Base-by-base conservation (phyloP, 2,888 invertebrate species). In the Phoronis australis region DNA sequence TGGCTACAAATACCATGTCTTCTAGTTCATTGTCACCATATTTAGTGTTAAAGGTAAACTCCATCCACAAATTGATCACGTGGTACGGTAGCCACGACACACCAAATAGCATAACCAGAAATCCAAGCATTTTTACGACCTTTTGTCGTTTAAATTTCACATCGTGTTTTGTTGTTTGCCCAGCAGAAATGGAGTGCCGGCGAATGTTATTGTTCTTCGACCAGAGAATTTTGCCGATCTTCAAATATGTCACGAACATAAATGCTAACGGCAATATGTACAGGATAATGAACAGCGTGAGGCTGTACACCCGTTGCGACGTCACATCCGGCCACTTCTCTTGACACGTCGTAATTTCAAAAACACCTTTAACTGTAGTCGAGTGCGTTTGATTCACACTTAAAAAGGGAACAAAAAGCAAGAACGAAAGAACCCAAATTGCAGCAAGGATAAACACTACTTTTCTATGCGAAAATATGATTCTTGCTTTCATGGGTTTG, bases 31-130 rank as follows among this genome's bases (percentile, higher is more conserved):
- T 42, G 39, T 45, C n/a, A 35, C 9, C 4, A 46, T 46, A 9
- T 31, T 21, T n/a, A 18, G 21, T 20, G 12, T 20, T 48, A 6
- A 57, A 44, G 48, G 65, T 64, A 41, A 62, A 62, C 43, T 69
- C 66, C 24, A 67, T 42, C 67, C 66, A 69, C 35, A 66, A 58
- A 50, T 65, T 62, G 9, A 66, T 60, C 21, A 62, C 56, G 41
- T 69, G 65, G 50, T 66, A 69, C 5, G 68, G 68, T 26, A 69
- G 41, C 68, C 67, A 69, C 35, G 62, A 66, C 18, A 62, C 42
- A 2, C 59, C 62, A 45, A 69, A 69, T 2, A 65, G 50, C 6
- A 55, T 45, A 3, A 67, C 62, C 1, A 69, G 59, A 37, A 59
- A 60, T 0, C 67, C 58, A 4, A 69, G 44, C 55, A 64, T 65